A percentile compares a stretch with the other conserved stretches of the same genome.
Conservation (phyloP, 1,140 invertebrate genomes). For the Neuroterus valhalla region DNA sequence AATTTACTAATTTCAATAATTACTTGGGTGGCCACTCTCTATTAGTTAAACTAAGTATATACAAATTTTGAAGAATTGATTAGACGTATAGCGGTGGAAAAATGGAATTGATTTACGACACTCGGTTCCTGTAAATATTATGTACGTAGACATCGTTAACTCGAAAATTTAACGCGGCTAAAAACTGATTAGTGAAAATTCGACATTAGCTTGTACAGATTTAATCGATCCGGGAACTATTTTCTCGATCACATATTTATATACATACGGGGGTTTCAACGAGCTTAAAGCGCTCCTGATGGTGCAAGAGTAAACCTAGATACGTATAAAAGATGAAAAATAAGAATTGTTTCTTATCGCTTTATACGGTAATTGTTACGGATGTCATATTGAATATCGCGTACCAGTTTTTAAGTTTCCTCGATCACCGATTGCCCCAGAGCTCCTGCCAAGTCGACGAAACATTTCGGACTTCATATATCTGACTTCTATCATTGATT, state of each 20-base stretch:
- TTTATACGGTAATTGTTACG: slow-evolving; percentile 44
- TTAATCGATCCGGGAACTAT: slow-evolving; percentile 28
- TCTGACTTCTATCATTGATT: slow-evolving; percentile 1
- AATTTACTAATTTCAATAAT: too few relatives aligned
- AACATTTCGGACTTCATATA: slow-evolving; percentile 29
- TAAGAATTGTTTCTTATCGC: slow-evolving; percentile 40
- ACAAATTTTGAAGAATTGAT: too few relatives aligned
- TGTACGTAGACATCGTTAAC: slow-evolving; percentile 50
- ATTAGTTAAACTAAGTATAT: too few relatives aligned
- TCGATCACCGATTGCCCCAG: slow-evolving; percentile 20
- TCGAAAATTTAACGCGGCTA: slow-evolving; percentile 34
- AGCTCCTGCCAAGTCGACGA: neutral
- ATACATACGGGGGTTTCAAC: slow-evolving; percentile 43
- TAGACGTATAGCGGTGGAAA: slow-evolving; percentile 60
- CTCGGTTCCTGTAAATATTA: slow-evolving; percentile 62
- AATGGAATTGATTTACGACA: slow-evolving; percentile 56
- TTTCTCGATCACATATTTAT: slow-evolving; percentile 30
- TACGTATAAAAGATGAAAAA: slow-evolving; percentile 21
- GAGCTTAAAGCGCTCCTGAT: slow-evolving; percentile 50
- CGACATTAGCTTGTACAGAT: slow-evolving; percentile 13
- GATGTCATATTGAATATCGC: slow-evolving; percentile 39
- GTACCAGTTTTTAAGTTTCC: slow-evolving; percentile 34
- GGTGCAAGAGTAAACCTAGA: slow-evolving; percentile 43
- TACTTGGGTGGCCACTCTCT: too few relatives aligned
- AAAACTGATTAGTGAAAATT: slow-evolving; percentile 26